A percentile compares a stretch with the other conserved stretches of the same genome.
These are phyloP conservation scores for Melospiza melodia DNA, from an alignment of 2,113 vertebrate genomes.

Conservation along the genomic window DNA sequence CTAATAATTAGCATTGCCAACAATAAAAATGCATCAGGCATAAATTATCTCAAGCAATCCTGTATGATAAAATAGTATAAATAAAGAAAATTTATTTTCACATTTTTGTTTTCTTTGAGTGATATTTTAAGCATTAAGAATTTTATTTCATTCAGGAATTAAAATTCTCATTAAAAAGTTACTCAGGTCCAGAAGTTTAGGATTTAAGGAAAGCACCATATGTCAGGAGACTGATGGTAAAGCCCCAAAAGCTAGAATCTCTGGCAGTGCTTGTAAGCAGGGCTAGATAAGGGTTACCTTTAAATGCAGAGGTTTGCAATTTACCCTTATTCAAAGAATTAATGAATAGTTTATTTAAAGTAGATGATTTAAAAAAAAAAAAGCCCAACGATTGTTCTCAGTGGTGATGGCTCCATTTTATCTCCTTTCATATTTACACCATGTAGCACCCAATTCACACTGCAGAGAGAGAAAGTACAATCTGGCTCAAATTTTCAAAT, in stretches of 20 bases:
- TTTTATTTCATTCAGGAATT: not conserved
- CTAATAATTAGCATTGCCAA: not conserved
- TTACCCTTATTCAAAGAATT: not conserved
- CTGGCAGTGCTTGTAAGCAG: not conserved
- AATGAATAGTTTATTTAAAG: constrained; percentile 7
- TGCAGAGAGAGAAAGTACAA: not conserved
- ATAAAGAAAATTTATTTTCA: not conserved
- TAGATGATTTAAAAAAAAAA: not conserved
- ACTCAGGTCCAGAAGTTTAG: not conserved
- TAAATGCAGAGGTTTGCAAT: not conserved
- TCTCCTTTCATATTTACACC: not conserved
- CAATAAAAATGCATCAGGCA: not conserved
- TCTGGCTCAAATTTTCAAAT: constrained; percentile 31
- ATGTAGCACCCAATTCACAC: not conserved
- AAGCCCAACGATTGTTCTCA: not conserved
- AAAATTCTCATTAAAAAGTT: not conserved
- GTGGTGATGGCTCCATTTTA: not conserved
- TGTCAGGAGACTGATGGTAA: not conserved
- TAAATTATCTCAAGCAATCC: not conserved
- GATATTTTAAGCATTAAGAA: not conserved
- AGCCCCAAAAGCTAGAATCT: not conserved
- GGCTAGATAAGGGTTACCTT: not conserved
- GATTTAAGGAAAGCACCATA: not conserved
- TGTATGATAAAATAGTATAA: not conserved
- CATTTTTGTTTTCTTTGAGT: not conserved